A percentile compares a stretch with the other conserved stretches of the same genome.
These are phyloP conservation scores for Sphenopsis melanotis DNA, from an alignment of 2,797 vertebrate genomes.

Conservation along the genomic window DNA sequence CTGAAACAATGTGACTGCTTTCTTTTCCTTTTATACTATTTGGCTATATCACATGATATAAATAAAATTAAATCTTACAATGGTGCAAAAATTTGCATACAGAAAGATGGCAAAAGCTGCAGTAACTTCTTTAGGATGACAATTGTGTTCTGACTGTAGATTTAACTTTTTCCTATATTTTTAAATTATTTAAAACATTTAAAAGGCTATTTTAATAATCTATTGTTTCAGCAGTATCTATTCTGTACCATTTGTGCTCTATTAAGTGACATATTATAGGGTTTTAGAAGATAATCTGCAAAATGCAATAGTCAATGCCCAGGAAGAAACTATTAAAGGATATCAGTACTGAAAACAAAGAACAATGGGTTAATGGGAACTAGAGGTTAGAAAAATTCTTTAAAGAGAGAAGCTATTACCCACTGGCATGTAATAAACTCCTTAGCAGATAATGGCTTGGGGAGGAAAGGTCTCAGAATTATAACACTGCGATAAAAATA, in stretches of 20 bases:
- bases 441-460: background rate
- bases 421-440: background rate
- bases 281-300: background rate
- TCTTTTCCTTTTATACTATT: background rate
- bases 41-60: background rate
- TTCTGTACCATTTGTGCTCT: background rate
- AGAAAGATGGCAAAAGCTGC: background rate
- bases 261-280: background rate
- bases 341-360: background rate
- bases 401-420: background rate
- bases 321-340: background rate
- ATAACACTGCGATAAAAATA: background rate
- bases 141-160: background rate
- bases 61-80: background rate
- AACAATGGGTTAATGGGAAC: background rate
- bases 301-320: background rate
- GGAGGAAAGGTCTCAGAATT: background rate
- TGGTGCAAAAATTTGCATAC: background rate
- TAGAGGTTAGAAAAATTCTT: background rate
- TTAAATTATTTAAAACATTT: background rate
- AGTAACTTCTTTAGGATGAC: background rate
- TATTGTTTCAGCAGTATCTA: background rate
- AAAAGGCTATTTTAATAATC: background rate
- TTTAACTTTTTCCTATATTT: background rate
- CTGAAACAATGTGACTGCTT: background rate